phyloP scores from a whole-genome alignment of 2,888 invertebrate species.

The Lutraria lutraria region DNA sequence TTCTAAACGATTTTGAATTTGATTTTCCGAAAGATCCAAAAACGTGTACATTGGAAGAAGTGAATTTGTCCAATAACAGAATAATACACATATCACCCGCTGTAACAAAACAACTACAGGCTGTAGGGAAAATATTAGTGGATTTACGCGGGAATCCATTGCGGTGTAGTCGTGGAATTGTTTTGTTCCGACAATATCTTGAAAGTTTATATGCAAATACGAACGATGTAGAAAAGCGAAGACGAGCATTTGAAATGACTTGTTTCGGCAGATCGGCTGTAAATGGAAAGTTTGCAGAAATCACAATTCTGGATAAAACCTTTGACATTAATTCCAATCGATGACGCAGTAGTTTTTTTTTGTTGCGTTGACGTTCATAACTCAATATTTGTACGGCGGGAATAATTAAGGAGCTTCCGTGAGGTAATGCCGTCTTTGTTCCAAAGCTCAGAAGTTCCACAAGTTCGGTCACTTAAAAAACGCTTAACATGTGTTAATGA shows the following conservation, averaged over 20 bases:
- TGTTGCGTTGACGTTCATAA: background rate
- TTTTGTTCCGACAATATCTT: constrained; percentile 54
- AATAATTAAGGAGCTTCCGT: too few relatives aligned
- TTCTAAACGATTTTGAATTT: constrained; percentile 58
- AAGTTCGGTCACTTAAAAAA: too few relatives aligned
- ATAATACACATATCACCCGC: constrained; percentile 48
- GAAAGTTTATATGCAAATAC: constrained; percentile 52
- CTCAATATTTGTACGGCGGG: too few relatives aligned
- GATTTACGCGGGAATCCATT: constrained; percentile 66
- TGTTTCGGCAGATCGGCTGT: constrained; percentile 36
- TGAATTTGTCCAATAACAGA: constrained; percentile 59
- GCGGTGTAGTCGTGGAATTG: constrained; percentile 51
- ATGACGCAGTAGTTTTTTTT: too few relatives aligned
- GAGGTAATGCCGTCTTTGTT: too few relatives aligned
- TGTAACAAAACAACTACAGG: constrained; percentile 41
- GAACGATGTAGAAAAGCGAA: constrained; percentile 37
- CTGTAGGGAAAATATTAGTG: constrained; percentile 54
- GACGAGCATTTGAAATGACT: constrained; percentile 58
- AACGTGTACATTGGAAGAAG: constrained; percentile 48
- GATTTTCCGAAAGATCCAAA: constrained; percentile 51
- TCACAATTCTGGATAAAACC: constrained; percentile 51
- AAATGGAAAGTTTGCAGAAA: constrained; percentile 36
- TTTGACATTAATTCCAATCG: constrained; percentile 57
- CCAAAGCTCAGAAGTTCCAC: too few relatives aligned
- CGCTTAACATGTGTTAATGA: too few relatives aligned